Conservation (phyloP, 2,888 invertebrate species). For the Malachius bipustulatus region DNA sequence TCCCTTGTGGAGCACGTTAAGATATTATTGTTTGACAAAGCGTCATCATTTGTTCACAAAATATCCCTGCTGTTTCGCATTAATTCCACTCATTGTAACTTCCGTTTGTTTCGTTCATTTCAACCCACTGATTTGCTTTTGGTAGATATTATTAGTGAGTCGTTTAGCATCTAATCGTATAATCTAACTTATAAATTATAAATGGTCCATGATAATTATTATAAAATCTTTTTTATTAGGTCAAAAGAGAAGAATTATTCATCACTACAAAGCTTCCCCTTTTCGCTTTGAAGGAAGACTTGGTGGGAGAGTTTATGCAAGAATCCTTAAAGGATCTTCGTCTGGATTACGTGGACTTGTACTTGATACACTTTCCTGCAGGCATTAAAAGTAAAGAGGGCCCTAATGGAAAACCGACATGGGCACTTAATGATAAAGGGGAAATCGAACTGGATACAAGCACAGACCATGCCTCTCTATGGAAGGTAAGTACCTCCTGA, state of each 20-base stretch:
- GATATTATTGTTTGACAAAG: no score
- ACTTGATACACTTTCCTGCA: conserved; percentile 25
- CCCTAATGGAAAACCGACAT: background rate
- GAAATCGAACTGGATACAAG: conserved; percentile 9
- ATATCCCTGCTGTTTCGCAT: no score
- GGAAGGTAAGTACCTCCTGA: conserved; percentile 18
- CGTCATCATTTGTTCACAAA: no score
- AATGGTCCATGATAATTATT: no score
- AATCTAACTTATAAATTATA: no score
- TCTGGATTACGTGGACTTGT: conserved; percentile 25
- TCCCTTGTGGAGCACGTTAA: no score
- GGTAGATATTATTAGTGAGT: no score
- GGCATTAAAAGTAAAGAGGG: conserved; percentile 10
- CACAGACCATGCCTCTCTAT: conserved; percentile 20
- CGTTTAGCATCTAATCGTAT: no score
- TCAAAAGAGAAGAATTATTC: conserved; percentile 64
- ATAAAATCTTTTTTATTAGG: no score
- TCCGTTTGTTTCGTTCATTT: no score
- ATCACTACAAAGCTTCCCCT: conserved; percentile 68
- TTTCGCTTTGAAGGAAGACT: conserved; percentile 44
- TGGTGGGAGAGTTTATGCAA: conserved; percentile 21
- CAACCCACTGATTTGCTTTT: no score
- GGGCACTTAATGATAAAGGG: conserved; percentile 8
- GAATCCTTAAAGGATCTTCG: conserved; percentile 22
- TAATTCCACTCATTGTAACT: no score